Base-by-base conservation (phyloP, 2,888 invertebrate genomes). In the Suillia variegata region DNA sequence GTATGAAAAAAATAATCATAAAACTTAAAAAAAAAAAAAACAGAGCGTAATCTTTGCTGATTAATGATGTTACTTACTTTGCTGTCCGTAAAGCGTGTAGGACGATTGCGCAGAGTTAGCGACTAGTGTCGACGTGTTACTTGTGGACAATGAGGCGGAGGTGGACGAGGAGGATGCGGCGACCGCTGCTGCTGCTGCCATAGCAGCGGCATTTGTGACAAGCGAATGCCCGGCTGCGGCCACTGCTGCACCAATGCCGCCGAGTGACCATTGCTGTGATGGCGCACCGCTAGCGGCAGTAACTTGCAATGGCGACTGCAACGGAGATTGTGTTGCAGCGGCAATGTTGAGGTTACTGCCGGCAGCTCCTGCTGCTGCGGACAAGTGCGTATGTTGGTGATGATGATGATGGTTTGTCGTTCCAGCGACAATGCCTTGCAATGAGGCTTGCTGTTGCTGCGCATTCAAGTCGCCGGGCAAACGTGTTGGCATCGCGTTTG, bases 201-300 rank as follows among this genome's bases (percentile, higher is more conserved):
- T 56, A 10, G 52, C 21, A 26, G 52, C 45, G 13, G 53, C 15
- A 13, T 17, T 51, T 24, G 51, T 24, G 26, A 5, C 22, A 12
- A 13, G 5, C 13, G 53, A 6, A 26, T 31, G 57, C 38, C 12
- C 59, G 17, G 12, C 34, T 10, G 52, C 60, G n/a, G 62, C 63
- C 2, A 70, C 59, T 5, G 74, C 71, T 1, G 71, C 76, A 10
- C 73, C 75, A 56, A 75, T 78, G 49, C 76, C 77, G 49, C 79
- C 77, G 52, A 78, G 63, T 2, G 78, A 78, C 78, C 78, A 78
- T 18, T 77, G 78, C 47, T 74, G 77, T 13, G 56, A 15, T n/a
- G n/a, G n/a, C 56, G 49, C 10, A 42, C 18, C 6, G 33, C n/a
- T 15, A 24, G 51, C 22, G 24, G 62, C 18, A 18, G 13, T 31